A percentile compares a stretch with the other conserved stretches of the same genome.
Evolutionary conservation across 2,888 invertebrate genomes (phyloP).

Genomic region (Griposia aprilina): DNA sequence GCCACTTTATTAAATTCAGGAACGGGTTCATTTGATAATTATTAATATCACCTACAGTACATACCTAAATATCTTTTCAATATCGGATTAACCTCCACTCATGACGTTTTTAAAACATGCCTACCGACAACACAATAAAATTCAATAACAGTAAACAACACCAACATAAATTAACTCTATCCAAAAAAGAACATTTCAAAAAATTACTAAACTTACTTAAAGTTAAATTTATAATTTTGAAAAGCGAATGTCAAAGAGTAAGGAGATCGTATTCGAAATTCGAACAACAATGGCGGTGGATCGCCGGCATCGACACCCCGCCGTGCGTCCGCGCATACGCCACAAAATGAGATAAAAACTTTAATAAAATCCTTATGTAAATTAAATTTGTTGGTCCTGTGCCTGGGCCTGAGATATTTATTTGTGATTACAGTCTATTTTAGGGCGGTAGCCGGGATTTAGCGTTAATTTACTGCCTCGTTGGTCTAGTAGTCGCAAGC

Average conservation of each 20-base stretch:
- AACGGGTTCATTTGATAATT: background rate
- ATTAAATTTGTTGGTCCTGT: conserved; percentile 86
- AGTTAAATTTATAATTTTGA: conserved; percentile 87
- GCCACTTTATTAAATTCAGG: background rate
- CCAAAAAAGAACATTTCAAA: conserved; percentile 69
- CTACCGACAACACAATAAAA: conserved; percentile 39
- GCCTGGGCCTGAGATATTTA: conserved; percentile 74
- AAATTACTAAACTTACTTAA: conserved; percentile 82
- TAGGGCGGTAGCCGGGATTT: conserved; percentile 50
- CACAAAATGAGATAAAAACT: conserved; percentile 85
- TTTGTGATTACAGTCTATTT: conserved; percentile 73
- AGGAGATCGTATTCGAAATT: conserved; percentile 83
- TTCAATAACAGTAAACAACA: conserved; percentile 63
- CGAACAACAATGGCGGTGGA: conserved; percentile 82
- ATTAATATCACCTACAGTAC: background rate
- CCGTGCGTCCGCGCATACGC: conserved; percentile 80
- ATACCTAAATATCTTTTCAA: background rate
- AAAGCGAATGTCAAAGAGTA: conserved; percentile 85
- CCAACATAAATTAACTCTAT: conserved; percentile 59
- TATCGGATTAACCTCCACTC: background rate
- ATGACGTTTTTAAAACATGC: conserved; percentile 6
- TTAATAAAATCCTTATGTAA: conserved; percentile 88
- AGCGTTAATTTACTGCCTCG: conserved; percentile 26
- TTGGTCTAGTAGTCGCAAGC: no score
- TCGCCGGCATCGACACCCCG: conserved; percentile 82